Base-by-base conservation (phyloP, 2,113 vertebrate genomes). In the Ictidomys tridecemlineatus region DNA sequence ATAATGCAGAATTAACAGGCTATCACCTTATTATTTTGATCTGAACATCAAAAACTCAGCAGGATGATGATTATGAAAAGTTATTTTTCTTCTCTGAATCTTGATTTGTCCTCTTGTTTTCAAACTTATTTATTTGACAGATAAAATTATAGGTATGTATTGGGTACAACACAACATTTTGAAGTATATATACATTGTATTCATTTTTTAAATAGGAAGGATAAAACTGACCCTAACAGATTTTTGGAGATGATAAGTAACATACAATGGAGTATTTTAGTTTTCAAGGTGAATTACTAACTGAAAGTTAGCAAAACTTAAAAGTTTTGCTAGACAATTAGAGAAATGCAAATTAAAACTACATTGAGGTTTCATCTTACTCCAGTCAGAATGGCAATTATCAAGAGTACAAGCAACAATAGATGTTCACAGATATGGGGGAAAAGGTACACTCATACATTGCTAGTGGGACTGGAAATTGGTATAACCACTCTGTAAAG, bases 211-310 rank as follows among this genome's bases (percentile, higher is more conserved):
- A 69, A 61, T 10, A 79, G 22, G 51, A 78, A 39, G 17, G n/a
- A 14, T 22, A 89, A 94, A 92, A 63, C 4, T 45, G 32, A 7
- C 28, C 53, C 10, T 85, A 53, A 28, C 34, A 95, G 53, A 72
- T 87, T 78, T 67, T 77, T 91, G 37, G 28, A 70, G 39, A 93
- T 89, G 87, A 90, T 39, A 89, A 91, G 61, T 45, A n/a, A 83
- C 78, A 39, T 69, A 69, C 17, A 56, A 61, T 34, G 26, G 14
- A 94, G 2, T 84, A 73, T 45, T 72, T 77, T 89, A 24, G 26
- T 67, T 96, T 92, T 95, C 77, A 72, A 86, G 34, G 39, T 78
- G 34, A 90, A 86, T 82, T 67, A 61, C 89, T 78, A 80, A 92
- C n/a, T 82, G 79, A 96, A 72, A 58, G 53, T 70, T 92, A 82